phyloP scores from a whole-genome alignment of 2,797 vertebrate genomes.

The Chloroceryle amazona region DNA sequence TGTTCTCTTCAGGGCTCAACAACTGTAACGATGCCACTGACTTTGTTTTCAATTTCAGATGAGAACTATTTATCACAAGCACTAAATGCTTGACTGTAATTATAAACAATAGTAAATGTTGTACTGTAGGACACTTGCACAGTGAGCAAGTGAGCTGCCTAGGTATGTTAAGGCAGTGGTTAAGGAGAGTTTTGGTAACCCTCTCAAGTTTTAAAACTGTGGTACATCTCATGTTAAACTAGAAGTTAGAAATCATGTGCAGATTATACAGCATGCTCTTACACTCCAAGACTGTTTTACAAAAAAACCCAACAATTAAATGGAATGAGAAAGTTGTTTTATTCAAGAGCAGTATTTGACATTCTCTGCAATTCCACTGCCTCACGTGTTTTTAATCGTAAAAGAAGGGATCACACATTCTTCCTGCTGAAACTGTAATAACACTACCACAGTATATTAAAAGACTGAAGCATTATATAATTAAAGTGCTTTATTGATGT shows the following conservation, averaged over 20 bases:
- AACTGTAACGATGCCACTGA: background rate
- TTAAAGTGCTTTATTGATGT: slow-evolving; percentile 2
- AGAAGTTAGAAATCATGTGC: background rate
- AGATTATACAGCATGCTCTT: background rate
- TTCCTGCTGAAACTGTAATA: slow-evolving; percentile 12
- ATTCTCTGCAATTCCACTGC: background rate
- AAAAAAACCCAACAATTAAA: background rate
- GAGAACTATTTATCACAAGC: background rate
- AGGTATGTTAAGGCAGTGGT: background rate
- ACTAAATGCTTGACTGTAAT: background rate
- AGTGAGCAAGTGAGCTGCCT: background rate
- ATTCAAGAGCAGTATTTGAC: background rate
- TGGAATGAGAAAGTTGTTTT: background rate
- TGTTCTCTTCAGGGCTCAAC: background rate
- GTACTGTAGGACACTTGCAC: background rate
- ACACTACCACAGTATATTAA: slow-evolving; percentile 9
- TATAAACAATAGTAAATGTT: background rate
- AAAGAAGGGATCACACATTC: background rate
- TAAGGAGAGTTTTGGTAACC: background rate
- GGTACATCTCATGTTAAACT: background rate
- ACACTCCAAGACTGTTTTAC: background rate
- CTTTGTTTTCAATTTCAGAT: background rate
- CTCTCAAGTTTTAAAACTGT: background rate
- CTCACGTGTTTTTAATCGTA: background rate
- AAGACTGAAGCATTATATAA: slow-evolving; percentile 6